These are phyloP conservation scores for Dasysyrphus tricinctus DNA, from an alignment of 2,888 invertebrate genomes.

Conservation along the genomic window DNA sequence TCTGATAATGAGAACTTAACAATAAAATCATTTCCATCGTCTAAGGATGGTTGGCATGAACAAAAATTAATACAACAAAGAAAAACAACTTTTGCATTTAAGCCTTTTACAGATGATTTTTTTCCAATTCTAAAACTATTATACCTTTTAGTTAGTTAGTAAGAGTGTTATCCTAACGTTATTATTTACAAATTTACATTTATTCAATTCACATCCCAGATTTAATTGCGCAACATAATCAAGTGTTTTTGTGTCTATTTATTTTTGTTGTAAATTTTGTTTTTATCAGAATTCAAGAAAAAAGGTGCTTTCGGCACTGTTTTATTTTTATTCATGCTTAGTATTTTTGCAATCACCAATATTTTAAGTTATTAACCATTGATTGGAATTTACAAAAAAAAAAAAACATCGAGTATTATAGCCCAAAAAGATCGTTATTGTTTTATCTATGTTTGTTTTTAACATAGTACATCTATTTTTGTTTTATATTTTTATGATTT, in stretches of 20 bases:
- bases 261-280: neutral
- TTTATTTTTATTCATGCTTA: neutral
- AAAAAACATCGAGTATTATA: constrained; percentile 66
- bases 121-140: constrained; percentile 24
- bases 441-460: constrained; percentile 59
- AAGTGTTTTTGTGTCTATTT: neutral
- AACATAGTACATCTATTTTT: constrained; percentile 45
- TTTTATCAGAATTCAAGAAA: neutral
- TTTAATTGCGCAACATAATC: constrained; percentile 18
- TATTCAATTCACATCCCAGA: constrained; percentile 11
- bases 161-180: constrained; percentile 37
- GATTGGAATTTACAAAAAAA: neutral
- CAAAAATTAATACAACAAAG: constrained; percentile 37
- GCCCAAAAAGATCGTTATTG: constrained; percentile 60
- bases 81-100: constrained; percentile 64
- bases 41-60: constrained; percentile 39
- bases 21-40: constrained; percentile 11
- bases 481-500: constrained; percentile 44
- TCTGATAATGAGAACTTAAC: constrained; percentile 81
- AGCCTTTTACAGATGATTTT: constrained; percentile 49
- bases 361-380: neutral
- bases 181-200: neutral
- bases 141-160: constrained; percentile 49
- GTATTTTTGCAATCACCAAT: neutral
- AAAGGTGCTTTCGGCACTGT: neutral